phyloP scores from a whole-genome alignment of 2,113 vertebrate genomes.

The Hucho hucho region DNA sequence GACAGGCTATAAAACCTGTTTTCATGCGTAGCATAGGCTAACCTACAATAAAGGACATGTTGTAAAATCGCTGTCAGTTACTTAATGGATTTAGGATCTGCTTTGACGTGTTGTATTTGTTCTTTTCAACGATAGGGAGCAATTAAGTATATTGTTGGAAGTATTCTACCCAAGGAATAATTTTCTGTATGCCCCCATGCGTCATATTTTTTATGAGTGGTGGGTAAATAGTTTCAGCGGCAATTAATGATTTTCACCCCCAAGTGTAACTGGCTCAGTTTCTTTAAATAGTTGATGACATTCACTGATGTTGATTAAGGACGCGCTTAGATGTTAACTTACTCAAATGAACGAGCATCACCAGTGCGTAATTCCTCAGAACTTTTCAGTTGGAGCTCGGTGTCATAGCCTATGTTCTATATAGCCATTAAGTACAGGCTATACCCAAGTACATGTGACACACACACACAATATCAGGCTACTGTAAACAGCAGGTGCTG shows the following conservation, averaged over 20 bases:
- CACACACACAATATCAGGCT: too few relatives aligned
- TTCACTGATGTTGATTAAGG: slow-evolving; percentile 33
- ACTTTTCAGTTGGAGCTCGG: not conserved
- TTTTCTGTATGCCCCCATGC: slow-evolving; percentile 57
- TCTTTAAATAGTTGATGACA: slow-evolving; percentile 41
- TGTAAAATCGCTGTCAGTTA: slow-evolving; percentile 54
- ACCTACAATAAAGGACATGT: slow-evolving; percentile 44
- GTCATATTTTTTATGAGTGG: slow-evolving; percentile 40
- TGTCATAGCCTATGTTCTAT: not conserved
- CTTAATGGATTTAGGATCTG: slow-evolving; percentile 61
- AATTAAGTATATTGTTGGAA: slow-evolving; percentile 16
- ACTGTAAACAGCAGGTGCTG: too few relatives aligned
- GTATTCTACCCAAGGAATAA: slow-evolving; percentile 28
- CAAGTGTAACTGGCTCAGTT: slow-evolving; percentile 55
- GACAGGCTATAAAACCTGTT: slow-evolving; percentile 55
- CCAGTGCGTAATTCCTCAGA: slow-evolving; percentile 8
- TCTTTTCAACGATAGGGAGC: slow-evolving; percentile 35
- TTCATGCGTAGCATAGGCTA: slow-evolving; percentile 51
- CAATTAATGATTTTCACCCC: slow-evolving; percentile 61
- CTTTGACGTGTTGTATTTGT: slow-evolving; percentile 52
- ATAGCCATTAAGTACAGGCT: not conserved
- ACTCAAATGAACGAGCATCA: not conserved
- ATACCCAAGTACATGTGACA: not conserved
- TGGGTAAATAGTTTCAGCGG: slow-evolving; percentile 48
- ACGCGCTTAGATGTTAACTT: slow-evolving; percentile 17